Percentiles rank a stretch among this genome's conserved stretches.
Evolutionary conservation across 1,140 invertebrate genomes (phyloP).

Genomic region (Amyelois transitella): DNA sequence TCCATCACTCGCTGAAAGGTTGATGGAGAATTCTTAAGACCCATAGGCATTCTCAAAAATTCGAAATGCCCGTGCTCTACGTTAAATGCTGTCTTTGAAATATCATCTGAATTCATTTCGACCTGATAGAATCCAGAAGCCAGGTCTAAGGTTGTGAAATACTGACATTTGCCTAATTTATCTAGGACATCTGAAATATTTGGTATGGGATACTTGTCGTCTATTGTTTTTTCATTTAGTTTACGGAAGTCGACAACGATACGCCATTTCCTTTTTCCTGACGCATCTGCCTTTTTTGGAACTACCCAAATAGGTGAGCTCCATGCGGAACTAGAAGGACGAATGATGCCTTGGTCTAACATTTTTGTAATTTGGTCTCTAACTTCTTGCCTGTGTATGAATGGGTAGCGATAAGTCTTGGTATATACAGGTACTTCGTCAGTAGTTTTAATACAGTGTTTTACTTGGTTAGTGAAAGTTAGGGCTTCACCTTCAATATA

Average conservation of each 20-base stretch:
- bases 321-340: slow-evolving; percentile 6
- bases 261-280: slow-evolving; percentile 9
- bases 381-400: slow-evolving; percentile 2
- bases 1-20: slow-evolving; percentile 1
- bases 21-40: background rate
- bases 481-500: slow-evolving; percentile 11
- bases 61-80: background rate
- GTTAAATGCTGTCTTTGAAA: slow-evolving; percentile 1
- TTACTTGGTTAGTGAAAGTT: slow-evolving; percentile 9
- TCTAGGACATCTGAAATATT: slow-evolving; percentile 3
- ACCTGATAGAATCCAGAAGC: background rate
- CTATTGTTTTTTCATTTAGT: slow-evolving; percentile 7
- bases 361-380: slow-evolving; percentile 3
- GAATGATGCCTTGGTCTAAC: slow-evolving; percentile 8
- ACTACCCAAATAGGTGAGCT: slow-evolving; percentile 12
- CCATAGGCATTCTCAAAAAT: background rate
- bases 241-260: slow-evolving; percentile 8
- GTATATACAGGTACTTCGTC: slow-evolving; percentile 9
- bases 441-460: slow-evolving; percentile 5
- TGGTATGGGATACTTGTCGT: slow-evolving; percentile 12
- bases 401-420: slow-evolving; percentile 9
- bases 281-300: slow-evolving; percentile 8
- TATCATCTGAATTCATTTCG: background rate
- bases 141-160: background rate
- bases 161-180: too few relatives aligned